A percentile compares a stretch with the other conserved stretches of the same genome.
phyloP scores from a whole-genome alignment of 2,888 invertebrate species.

The Alviniconcha strummeri region DNA sequence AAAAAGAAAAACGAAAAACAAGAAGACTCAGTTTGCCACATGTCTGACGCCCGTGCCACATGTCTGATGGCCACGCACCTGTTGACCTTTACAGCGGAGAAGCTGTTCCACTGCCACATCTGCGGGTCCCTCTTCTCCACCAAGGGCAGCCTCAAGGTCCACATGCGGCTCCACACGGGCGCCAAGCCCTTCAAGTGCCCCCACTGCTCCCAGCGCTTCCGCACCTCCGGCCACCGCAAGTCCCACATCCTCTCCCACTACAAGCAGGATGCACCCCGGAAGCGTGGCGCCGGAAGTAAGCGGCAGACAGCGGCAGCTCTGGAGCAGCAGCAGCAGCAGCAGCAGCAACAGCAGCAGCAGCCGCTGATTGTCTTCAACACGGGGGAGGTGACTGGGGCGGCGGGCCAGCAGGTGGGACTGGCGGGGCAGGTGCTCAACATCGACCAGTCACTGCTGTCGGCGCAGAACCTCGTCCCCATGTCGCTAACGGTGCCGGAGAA shows the following conservation, averaged over 20 bases:
- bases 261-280: constrained; percentile 59
- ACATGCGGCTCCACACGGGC: constrained; percentile 64
- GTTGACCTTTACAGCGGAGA: constrained; percentile 59
- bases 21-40: too few relatives aligned
- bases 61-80: too few relatives aligned
- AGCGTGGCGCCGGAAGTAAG: constrained; percentile 42
- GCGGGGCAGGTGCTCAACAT: constrained; percentile 39
- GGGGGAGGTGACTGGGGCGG: constrained; percentile 4
- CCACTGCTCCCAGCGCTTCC: constrained; percentile 75
- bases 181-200: constrained; percentile 63
- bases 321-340: constrained; percentile 23
- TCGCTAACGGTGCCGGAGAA: constrained; percentile 57
- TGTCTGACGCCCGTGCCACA: too few relatives aligned
- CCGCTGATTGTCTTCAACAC: constrained; percentile 29
- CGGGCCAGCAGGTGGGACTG: constrained; percentile 25
- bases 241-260: constrained; percentile 78
- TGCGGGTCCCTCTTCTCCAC: constrained; percentile 73
- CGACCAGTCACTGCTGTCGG: constrained; percentile 51
- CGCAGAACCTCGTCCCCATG: constrained; percentile 60
- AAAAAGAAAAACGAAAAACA: too few relatives aligned
- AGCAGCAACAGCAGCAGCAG: constrained; percentile 13
- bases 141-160: constrained; percentile 70
- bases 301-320: constrained; percentile 34
- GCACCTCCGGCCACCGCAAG: constrained; percentile 82
- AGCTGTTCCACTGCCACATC: constrained; percentile 72